Evolutionary conservation across 2,888 invertebrate species (phyloP).

Genomic region (Calliphora vomitoria): DNA sequence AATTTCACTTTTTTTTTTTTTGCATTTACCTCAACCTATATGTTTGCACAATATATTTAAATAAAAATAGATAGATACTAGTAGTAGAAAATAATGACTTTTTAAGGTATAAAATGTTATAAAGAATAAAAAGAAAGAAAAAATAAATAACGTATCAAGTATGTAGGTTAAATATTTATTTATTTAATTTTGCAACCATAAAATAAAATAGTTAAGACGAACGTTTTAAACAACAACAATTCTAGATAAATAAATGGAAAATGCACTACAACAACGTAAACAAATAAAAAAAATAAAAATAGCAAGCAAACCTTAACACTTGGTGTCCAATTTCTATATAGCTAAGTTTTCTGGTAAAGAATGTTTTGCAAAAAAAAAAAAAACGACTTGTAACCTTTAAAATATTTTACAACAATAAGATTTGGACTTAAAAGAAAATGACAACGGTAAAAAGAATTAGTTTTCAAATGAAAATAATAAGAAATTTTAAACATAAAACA

Average conservation of each 20-base stretch:
- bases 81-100: conserved; percentile 30
- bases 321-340: conserved; percentile 65
- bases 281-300: conserved; percentile 7
- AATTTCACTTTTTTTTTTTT: conserved; percentile 64
- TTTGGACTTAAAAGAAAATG: neutral
- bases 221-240: neutral
- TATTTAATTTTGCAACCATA: conserved; percentile 58
- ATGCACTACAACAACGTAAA: neutral
- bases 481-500: no score
- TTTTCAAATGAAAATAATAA: neutral
- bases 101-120: conserved; percentile 47
- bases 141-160: neutral
- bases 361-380: conserved; percentile 3
- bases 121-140: neutral
- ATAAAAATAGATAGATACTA: conserved; percentile 8
- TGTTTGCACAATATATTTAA: neutral
- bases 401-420: conserved; percentile 19
- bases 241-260: conserved; percentile 36
- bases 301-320: conserved; percentile 61
- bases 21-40: conserved; percentile 27
- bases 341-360: conserved; percentile 14
- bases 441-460: neutral
- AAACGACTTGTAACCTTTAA: conserved; percentile 53
- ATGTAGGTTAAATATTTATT: conserved; percentile 71
- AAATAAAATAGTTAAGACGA: conserved; percentile 22